Evolutionary conservation across 1,140 invertebrate species (phyloP), one percentile per base, ranked within the genome.

Genomic region (Cyphomyrmex costatus): DNA sequence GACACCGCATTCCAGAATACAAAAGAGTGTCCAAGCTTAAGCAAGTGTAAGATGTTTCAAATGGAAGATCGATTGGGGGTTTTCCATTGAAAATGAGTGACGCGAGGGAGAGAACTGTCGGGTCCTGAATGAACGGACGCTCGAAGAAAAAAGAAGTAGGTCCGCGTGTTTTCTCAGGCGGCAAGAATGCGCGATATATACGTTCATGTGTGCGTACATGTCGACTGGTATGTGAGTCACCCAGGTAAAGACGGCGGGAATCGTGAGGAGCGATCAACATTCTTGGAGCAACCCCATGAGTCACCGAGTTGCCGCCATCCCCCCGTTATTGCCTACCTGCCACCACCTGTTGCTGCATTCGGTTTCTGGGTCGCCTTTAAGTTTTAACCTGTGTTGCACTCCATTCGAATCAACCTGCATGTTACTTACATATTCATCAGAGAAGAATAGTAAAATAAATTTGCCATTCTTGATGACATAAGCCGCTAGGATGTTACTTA

Each of bases 261-360:
- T 49, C 56, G 63, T 60, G 78, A 87, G 53, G 77, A 91, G 82
- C 89, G 88, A 84, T 89, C 88, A 86, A 89, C 90, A 93, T 93
- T 92, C 92, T 85, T 82, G 89, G 91, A 91, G 90, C 89, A 92
- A 92, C 92, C 92, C 92, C 88, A 86, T 92, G 92, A 91, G 89
- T 93, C 93, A 93, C 83, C 91, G 86, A 82, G 87, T 92, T 88
- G 86, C 90, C 92, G 91, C 92, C 92, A 91, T 91, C 92, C 90
- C 88, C 83, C 77, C 61, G 63, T 36, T 36, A 63, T 74, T 74
- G 56, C 68, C 76, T 93, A 93, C 92, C 93, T 92, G 90, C 89
- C 74, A 63, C 90, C 92, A 93, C 92, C 92, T 93, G 92, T 93
- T 93, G 93, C 91, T 93, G 91, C 90, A 65, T 73, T 63, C 66